Percentiles rank a stretch among this genome's conserved stretches.
These are phyloP conservation scores for Microhierax caerulescens DNA, from an alignment of 2,797 vertebrate genomes.

Conservation along the genomic window DNA sequence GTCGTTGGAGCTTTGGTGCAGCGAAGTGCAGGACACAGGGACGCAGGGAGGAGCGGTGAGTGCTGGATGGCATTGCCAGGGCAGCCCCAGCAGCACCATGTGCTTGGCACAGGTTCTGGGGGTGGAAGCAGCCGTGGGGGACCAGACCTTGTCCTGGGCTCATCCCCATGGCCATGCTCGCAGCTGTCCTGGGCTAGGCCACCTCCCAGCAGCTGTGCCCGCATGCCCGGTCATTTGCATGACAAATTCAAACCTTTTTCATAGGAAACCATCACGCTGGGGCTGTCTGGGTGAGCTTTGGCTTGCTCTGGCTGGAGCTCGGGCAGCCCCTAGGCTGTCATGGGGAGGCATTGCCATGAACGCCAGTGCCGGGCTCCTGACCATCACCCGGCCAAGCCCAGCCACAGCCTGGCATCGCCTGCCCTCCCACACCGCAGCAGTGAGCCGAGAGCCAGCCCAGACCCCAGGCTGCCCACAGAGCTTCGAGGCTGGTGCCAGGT, in stretches of 20 bases:
- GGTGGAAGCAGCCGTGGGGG: accelerated
- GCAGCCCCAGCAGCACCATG: not conserved
- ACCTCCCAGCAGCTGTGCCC: not conserved
- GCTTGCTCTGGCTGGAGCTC: not conserved
- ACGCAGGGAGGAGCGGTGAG: accelerated
- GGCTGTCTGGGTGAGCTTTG: not conserved
- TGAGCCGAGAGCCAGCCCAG: accelerated
- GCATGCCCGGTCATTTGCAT: not conserved
- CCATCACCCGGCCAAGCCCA: accelerated
- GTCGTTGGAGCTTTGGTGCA: not conserved
- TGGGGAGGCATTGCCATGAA: not conserved
- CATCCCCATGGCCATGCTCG: not conserved
- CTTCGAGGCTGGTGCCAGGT: not conserved
- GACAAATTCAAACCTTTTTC: not conserved
- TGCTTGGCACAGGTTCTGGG: not conserved
- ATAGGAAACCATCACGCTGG: not conserved
- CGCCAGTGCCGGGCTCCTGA: not conserved
- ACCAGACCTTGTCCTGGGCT: not conserved
- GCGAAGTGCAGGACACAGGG: not conserved
- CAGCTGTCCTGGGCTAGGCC: not conserved
- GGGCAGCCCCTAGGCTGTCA: not conserved
- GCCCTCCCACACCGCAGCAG: not conserved
- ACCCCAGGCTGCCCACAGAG: accelerated
- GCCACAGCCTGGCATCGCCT: not conserved
- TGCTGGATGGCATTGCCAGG: not conserved